Evolutionary conservation across 1,140 invertebrate species (phyloP).

Genomic region (Lepidurus arcticus): DNA sequence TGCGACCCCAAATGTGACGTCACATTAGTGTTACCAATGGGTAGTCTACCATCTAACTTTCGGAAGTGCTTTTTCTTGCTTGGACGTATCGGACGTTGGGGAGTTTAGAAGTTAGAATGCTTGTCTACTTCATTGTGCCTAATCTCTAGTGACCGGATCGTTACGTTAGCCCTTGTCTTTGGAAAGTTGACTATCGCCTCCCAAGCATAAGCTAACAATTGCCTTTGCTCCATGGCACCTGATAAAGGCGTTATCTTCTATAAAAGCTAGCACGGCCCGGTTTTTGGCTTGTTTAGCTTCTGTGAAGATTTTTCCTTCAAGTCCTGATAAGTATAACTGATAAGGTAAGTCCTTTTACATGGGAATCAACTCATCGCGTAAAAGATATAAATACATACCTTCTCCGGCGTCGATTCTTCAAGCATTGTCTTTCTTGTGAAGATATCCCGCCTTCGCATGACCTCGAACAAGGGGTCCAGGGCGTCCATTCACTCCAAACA

Average conservation of each 20-base stretch:
- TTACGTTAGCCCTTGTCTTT: neutral
- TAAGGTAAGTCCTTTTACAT: neutral
- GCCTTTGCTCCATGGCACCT: neutral
- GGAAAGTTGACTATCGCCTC: neutral
- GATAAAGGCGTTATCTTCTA: neutral
- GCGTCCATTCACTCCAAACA: slow-evolving; percentile 51
- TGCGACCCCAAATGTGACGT: no score
- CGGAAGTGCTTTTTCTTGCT: no score
- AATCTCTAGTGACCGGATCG: neutral
- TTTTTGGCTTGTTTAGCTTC: neutral
- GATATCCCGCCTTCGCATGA: slow-evolving; percentile 54
- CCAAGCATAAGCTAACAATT: neutral
- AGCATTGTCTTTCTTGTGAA: slow-evolving; percentile 47
- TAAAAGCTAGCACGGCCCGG: neutral
- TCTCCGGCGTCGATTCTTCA: slow-evolving; percentile 35
- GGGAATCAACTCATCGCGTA: neutral
- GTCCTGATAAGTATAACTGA: neutral
- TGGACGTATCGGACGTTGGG: no score
- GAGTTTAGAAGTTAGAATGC: no score
- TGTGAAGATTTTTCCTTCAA: neutral
- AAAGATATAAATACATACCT: neutral
- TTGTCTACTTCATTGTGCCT: no score
- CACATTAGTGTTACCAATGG: no score
- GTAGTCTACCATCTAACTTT: no score
- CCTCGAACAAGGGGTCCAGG: slow-evolving; percentile 47